Conservation (phyloP, 2,113 vertebrate species). For the Ammodramus savannarum region DNA sequence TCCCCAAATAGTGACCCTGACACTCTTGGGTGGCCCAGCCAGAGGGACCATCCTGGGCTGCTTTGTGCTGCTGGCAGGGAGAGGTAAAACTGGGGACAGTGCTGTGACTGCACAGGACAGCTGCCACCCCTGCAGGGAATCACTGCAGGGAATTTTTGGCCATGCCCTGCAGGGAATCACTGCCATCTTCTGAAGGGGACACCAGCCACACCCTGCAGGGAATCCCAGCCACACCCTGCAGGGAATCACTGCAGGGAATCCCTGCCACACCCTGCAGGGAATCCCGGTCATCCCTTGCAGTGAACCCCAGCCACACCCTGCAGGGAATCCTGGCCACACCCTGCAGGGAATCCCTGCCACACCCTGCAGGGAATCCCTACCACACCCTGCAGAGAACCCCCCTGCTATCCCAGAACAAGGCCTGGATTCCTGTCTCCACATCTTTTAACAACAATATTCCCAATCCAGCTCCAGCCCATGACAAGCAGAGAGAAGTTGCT, state of each 20-base stretch:
- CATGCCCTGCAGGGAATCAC: not conserved
- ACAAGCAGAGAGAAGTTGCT: not conserved
- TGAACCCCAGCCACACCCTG: not conserved
- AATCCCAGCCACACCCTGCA: not conserved
- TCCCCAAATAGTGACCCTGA: not conserved
- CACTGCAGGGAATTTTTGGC: no score
- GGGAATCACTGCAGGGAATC: no score
- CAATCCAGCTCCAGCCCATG: not conserved
- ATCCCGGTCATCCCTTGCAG: no score
- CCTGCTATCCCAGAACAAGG: not conserved
- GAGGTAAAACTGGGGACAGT: not conserved
- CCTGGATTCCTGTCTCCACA: not conserved
- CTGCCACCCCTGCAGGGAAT: not conserved
- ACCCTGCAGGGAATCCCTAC: fast-evolving
- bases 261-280: no score
- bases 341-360: fast-evolving
- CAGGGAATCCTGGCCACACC: fast-evolving
- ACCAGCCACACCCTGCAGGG: not conserved
- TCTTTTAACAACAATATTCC: not conserved
- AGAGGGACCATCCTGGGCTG: not conserved
- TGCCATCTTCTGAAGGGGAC: no score
- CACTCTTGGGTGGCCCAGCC: not conserved
- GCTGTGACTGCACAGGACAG: not conserved
- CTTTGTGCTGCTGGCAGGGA: not conserved
- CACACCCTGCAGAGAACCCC: fast-evolving